Base-by-base conservation (phyloP, 2,113 vertebrate genomes). In the Actenoides hombroni region DNA sequence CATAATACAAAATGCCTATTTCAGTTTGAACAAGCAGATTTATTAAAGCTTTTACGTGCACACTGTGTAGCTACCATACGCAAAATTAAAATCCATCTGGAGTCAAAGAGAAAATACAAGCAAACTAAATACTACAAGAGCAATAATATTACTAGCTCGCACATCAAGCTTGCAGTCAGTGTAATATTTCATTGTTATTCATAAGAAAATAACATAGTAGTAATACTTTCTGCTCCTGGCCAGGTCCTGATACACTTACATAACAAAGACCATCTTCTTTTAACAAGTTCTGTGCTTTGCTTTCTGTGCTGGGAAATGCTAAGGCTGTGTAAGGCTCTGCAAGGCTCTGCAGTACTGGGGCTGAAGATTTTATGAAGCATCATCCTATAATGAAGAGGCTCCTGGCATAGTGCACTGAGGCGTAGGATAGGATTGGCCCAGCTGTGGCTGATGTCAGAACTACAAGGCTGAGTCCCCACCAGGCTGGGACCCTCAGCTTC, bases 21-120 rank as follows among this genome's bases (percentile, higher is more conserved):
- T 95, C 94, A 88, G 67, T 97, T 97, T 89, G 92, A 97, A 94
- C 94, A 94, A 94, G 86, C 86, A 96, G 93, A 97, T 97, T 96
- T 97, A 96, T 97, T 88, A 86, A 94, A 70, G 86, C 95, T 93
- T 96, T 97, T 95, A 95, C 74, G 0, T 82, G 90, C 61, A 4
- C 31, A 65, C 73, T 75, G 63, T 95, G 89, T 94, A 91, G 92
- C 83, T 94, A 95, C 93, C 53, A 75, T 54, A 89, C 24, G 3
- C 92, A 96, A 89, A 96, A 97, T 96, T 95, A 97, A 96, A 97
- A 96, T 92, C 93, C 95, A 86, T 87, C 95, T 93, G 83, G 68
- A 96, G 93, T 95, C 95, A 93, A 92, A 86, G 83, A 94, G 86
- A 76, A 94, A 94, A 96, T 96, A 96, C 91, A 94, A 79, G 90